Evolutionary conservation across 2,888 invertebrate species (phyloP), one percentile per base, ranked within the genome.

Genomic region (Cetonia aurata): DNA sequence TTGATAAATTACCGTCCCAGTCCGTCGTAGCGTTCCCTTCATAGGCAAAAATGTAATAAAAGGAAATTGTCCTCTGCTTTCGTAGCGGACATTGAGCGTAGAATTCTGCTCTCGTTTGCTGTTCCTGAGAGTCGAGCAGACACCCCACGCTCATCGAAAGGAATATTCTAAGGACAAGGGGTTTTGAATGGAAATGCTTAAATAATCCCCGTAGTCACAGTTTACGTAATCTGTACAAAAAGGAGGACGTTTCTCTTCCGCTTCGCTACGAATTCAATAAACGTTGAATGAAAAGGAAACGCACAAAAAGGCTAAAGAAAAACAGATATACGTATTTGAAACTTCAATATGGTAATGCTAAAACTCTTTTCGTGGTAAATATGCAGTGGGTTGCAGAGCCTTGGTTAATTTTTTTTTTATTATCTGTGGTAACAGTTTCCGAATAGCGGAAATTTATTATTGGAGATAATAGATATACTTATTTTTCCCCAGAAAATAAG

Each of bases 81-180:
- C 19, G 59, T 44, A 17, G 42, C 59, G 42, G 42, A 59, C 59
- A 59, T 19, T 44, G 42, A 19, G 44, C 44, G 44, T 59, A 59
- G 42, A 44, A 15, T 4, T 59, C 17, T 6, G 19, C 25, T 25
- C 25, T 59, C 42, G 12, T 17, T 59, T 59, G 25, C 59, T 19
- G n/a, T 59, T 42, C 44, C 44, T 59, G 6, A 41, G 59, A 44
- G 42, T 17, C 42, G 42, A 19, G 12, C 44, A 15, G 25, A 59
- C 42, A 44, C 41, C 8, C 42, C 59, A 19, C 42, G 44, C 25
- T 17, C 19, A 15, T 50, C 19, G 15, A 9, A 15, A 50, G 57
- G 44, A 59, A 59, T 59, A 59, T 59, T 59, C 59, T 59, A 17
- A 25, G 59, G 59, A 59, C 44, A 59, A 59, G 44, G 59, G 59